A percentile compares a stretch with the other conserved stretches of the same genome.
These are phyloP conservation scores for Takifugu rubripes DNA, from an alignment of 2,797 vertebrate species.

Conservation along the genomic window DNA sequence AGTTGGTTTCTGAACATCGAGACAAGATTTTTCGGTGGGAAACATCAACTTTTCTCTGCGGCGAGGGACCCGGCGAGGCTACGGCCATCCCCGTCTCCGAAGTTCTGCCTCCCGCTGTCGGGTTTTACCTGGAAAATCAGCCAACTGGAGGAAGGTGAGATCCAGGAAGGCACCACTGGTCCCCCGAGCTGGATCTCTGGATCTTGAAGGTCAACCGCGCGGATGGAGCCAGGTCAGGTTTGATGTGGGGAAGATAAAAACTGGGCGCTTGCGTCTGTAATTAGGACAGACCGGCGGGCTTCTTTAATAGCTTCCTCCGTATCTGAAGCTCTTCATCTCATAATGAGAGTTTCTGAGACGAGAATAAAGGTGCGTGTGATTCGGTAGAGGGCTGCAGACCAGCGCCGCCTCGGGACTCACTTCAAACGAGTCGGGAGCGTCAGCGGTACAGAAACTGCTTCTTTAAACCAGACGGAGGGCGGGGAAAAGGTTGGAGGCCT, in stretches of 20 bases:
- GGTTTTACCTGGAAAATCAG: too few relatives aligned
- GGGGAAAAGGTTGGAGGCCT: too few relatives aligned
- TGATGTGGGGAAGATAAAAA: constrained; percentile 52
- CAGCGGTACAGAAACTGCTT: constrained; percentile 45
- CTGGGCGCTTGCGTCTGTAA: constrained; percentile 58
- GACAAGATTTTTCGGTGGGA: too few relatives aligned
- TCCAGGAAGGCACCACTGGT: too few relatives aligned
- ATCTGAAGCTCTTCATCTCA: constrained; percentile 69
- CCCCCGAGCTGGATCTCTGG: constrained; percentile 37
- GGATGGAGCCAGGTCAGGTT: constrained; percentile 66
- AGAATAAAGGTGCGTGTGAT: constrained; percentile 67
- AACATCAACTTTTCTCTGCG: too few relatives aligned
- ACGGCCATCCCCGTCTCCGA: too few relatives aligned
- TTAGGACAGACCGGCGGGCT: constrained; percentile 51
- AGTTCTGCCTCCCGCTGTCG: too few relatives aligned
- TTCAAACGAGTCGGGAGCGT: constrained; percentile 65
- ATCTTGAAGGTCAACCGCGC: constrained; percentile 40
- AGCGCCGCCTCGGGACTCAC: constrained; percentile 58
- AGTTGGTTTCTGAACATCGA: too few relatives aligned
- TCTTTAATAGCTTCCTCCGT: constrained; percentile 60
- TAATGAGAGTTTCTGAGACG: constrained; percentile 68
- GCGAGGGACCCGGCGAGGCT: too few relatives aligned
- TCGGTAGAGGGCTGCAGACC: constrained; percentile 54
- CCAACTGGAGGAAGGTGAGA: background rate
- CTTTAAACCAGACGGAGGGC: constrained; percentile 51